Base-by-base conservation (phyloP, 2,797 vertebrate species). In the Sciaenops ocellatus region DNA sequence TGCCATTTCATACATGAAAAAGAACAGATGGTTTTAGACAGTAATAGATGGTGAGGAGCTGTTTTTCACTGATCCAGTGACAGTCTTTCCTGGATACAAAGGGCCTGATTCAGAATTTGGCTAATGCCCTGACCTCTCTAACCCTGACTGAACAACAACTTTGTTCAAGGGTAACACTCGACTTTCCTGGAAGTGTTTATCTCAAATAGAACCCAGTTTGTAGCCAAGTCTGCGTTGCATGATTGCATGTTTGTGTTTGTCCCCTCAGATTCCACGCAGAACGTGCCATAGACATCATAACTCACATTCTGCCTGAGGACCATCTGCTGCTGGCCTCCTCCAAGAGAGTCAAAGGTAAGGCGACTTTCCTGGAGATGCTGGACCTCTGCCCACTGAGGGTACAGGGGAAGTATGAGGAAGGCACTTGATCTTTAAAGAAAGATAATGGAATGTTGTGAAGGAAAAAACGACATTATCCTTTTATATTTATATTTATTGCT, bases 201-300 rank as follows among this genome's bases (percentile, higher is more conserved):
- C 48, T 8, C 24, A 26, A 47, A 5, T 22, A 16, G 26, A 65
- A 42, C 28, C 4, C 4, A n/a, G 16, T 82, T 86, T 73, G 11
- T n/a, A 42, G 59, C 42, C 67, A 73, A 47, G 66, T 76, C 20
- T 61, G 62, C 62, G 59, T 54, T 54, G 20, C 42, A 11, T 71
- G 61, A 34, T 38, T 38, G 34, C 15, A 59, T 48, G 67, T 71
- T 78, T 77, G 48, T 88, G 75, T 88, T 68, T 88, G 48, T 86
- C 51, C 44, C 34, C 69, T 46, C 92, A 99, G 98, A 92, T 99
- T 99, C 93, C 98, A 99, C n/a, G 98, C 98, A 90, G 98, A 99
- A 94, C 97, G 98, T 95, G 98, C 98, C 94, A 99, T 99, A 95
- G 98, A 98, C 93, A 99, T 99, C 94, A 99, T 99, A 90, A 99